Evolutionary conservation across 2,888 invertebrate species (phyloP).

Genomic region (Aphrophora alni): DNA sequence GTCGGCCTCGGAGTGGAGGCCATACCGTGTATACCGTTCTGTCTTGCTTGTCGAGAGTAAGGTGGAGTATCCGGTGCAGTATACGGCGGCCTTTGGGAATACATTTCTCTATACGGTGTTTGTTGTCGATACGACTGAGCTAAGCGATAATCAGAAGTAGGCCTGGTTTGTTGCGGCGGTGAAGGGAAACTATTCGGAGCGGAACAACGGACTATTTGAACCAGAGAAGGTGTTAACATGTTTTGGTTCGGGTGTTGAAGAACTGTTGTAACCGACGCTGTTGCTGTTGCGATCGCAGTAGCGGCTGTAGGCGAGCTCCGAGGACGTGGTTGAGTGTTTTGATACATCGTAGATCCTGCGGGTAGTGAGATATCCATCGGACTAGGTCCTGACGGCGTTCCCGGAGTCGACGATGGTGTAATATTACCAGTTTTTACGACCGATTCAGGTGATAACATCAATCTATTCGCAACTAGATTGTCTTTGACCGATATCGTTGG

Average conservation of each 20-base stretch:
- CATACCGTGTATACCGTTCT: conserved; percentile 31
- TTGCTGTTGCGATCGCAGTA: conserved; percentile 59
- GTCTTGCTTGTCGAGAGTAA: conserved; percentile 26
- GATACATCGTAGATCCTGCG: conserved; percentile 55
- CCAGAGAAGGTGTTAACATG: conserved; percentile 43
- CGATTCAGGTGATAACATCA: conserved; percentile 45
- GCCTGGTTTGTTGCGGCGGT: conserved; percentile 44
- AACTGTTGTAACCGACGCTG: conserved; percentile 46
- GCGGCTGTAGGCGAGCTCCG: conserved; percentile 75
- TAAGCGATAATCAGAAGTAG: conserved; percentile 36
- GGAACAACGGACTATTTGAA: conserved; percentile 44
- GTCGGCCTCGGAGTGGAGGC: conserved; percentile 26
- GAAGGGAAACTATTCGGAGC: conserved; percentile 45
- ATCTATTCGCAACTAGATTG: conserved; percentile 32
- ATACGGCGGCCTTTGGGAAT: conserved; percentile 36
- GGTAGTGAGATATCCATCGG: conserved; percentile 60
- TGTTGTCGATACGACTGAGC: conserved; percentile 29
- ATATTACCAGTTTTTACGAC: conserved; percentile 64
- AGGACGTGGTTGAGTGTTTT: conserved; percentile 62
- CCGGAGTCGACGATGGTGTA: conserved; percentile 69
- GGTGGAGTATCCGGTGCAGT: conserved; percentile 25
- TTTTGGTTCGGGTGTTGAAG: conserved; percentile 47
- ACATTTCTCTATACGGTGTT: conserved; percentile 30
- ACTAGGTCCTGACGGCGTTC: conserved; percentile 68
- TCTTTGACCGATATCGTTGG: conserved; percentile 41